These are phyloP conservation scores for Zootermopsis nevadensis DNA, from an alignment of 2,888 invertebrate genomes.

Conservation along the genomic window DNA sequence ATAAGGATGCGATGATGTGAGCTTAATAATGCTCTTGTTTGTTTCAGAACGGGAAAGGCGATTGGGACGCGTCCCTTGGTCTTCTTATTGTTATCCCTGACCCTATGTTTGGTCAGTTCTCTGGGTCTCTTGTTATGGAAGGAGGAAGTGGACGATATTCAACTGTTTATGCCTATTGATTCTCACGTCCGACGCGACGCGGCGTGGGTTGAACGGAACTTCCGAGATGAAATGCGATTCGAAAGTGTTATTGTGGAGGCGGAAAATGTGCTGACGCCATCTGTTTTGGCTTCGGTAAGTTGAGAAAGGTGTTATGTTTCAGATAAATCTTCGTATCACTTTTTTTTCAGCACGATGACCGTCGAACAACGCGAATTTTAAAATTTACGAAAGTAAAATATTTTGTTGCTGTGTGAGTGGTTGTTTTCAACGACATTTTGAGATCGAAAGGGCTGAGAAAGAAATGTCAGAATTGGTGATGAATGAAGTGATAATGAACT, in stretches of 20 bases:
- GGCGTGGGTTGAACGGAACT: conserved; percentile 60
- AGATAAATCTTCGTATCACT: too few relatives aligned
- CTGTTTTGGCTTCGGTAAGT: conserved; percentile 60
- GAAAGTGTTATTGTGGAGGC: conserved; percentile 62
- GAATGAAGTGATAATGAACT: too few relatives aligned
- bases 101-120: conserved; percentile 56
- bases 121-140: conserved; percentile 60
- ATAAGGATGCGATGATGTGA: neutral
- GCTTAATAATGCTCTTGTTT: neutral
- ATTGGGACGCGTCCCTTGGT: conserved; percentile 52
- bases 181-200: conserved; percentile 60
- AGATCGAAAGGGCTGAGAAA: too few relatives aligned
- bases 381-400: too few relatives aligned
- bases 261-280: conserved; percentile 61
- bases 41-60: conserved; percentile 52
- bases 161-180: conserved; percentile 60
- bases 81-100: conserved; percentile 51
- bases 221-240: conserved; percentile 61
- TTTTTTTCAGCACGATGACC: too few relatives aligned
- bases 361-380: too few relatives aligned
- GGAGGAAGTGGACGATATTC: conserved; percentile 60
- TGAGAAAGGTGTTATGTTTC: conserved; percentile 10
- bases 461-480: too few relatives aligned
- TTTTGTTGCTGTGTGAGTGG: too few relatives aligned
- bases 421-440: too few relatives aligned